A percentile compares a stretch with the other conserved stretches of the same genome.
Conservation (phyloP, 2,797 vertebrate genomes). For the Falco naumanni region DNA sequence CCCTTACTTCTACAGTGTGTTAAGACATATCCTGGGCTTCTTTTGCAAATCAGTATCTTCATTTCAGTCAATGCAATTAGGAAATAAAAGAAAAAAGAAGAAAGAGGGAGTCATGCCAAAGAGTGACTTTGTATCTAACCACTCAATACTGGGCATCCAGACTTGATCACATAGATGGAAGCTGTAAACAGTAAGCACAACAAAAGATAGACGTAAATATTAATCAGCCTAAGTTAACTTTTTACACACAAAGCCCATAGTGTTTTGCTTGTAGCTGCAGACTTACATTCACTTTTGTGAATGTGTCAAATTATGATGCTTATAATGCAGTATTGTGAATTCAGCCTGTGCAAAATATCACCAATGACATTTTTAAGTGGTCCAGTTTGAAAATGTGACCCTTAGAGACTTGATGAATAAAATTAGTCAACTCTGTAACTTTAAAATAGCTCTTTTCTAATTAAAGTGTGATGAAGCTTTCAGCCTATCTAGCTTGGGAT, state of each 20-base stretch:
- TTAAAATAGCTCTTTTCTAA: constrained; percentile 73
- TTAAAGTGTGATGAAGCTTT: constrained; percentile 72
- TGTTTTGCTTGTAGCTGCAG: background rate
- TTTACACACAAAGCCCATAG: background rate
- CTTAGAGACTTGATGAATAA: constrained; percentile 58
- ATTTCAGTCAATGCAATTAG: background rate
- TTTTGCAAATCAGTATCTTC: background rate
- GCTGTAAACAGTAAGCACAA: background rate
- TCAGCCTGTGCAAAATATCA: constrained; percentile 17
- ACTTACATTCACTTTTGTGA: background rate
- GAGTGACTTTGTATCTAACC: background rate
- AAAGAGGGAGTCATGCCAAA: background rate
- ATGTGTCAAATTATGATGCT: background rate
- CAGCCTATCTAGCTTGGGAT: constrained; percentile 66
- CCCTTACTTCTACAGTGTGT: background rate
- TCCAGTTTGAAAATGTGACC: constrained; percentile 59
- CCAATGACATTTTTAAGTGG: constrained; percentile 49
- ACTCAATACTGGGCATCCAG: background rate
- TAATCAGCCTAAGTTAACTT: background rate
- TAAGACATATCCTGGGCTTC: background rate
- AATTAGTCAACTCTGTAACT: constrained; percentile 69
- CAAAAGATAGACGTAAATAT: background rate
- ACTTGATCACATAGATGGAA: background rate
- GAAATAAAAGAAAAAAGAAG: background rate
- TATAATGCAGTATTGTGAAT: background rate